phyloP scores from a whole-genome alignment of 2,888 invertebrate species.

The Aphrophora alni region DNA sequence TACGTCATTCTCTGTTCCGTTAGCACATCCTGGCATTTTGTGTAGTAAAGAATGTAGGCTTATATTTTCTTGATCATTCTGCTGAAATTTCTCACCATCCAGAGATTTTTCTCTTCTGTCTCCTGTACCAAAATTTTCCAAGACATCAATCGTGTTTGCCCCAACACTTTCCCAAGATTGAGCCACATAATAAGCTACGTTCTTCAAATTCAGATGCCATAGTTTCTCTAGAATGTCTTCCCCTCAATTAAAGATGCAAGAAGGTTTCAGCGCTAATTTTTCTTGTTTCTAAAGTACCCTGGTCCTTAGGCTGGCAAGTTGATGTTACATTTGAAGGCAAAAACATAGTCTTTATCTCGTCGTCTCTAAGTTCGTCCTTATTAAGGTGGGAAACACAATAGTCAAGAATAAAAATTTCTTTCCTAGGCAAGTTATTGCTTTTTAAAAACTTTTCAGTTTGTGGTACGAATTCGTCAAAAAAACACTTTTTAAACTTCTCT shows the following conservation, averaged over 20 bases:
- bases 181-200: constrained; percentile 24
- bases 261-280: constrained; percentile 22
- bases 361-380: constrained; percentile 13
- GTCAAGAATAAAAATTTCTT: constrained; percentile 28
- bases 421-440: constrained; percentile 31
- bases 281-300: constrained; percentile 29
- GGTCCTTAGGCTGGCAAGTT: constrained; percentile 30
- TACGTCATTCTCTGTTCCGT: constrained; percentile 15
- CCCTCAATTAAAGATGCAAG: constrained; percentile 29
- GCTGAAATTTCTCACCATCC: constrained; percentile 1
- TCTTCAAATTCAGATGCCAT: constrained; percentile 23
- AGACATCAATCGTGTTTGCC: neutral
- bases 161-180: constrained; percentile 12
- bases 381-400: constrained; percentile 20
- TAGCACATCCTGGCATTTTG: constrained; percentile 19
- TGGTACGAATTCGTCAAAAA: constrained; percentile 26
- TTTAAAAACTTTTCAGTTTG: constrained; percentile 27
- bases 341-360: constrained; percentile 29
- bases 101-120: neutral
- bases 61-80: constrained; percentile 14
- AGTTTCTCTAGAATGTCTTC: constrained; percentile 20
- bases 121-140: neutral
- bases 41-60: constrained; percentile 25
- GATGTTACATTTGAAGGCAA: constrained; percentile 27
- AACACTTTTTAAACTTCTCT: constrained; percentile 26